Percentiles rank a stretch among this genome's conserved stretches.
phyloP scores from a whole-genome alignment of 2,888 invertebrate genomes.

The Macroteleia sp. region DNA sequence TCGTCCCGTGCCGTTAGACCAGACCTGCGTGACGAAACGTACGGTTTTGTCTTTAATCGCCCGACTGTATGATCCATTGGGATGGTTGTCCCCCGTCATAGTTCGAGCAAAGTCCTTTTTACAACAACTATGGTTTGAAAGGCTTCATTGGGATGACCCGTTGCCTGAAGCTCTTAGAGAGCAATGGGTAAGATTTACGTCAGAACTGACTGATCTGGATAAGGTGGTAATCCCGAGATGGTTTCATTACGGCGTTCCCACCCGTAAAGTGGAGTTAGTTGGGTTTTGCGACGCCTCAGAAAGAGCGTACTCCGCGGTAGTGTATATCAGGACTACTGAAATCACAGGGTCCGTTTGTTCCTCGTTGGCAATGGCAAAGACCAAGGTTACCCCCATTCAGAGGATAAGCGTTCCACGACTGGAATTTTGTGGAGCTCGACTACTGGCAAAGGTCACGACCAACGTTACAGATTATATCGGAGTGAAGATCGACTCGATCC shows the following conservation, averaged over 20 bases:
- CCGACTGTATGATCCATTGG: background rate
- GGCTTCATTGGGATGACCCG: background rate
- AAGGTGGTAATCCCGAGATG: too few relatives aligned
- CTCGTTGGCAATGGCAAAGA: background rate
- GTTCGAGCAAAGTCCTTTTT: background rate
- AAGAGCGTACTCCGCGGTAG: too few relatives aligned
- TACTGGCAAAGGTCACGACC: background rate
- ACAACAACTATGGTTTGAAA: background rate
- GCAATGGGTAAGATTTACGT: background rate
- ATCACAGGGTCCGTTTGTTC: background rate
- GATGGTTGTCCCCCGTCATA: background rate
- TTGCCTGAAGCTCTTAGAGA: background rate
- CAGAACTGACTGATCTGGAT: background rate
- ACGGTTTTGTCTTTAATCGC: background rate
- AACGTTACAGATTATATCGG: background rate
- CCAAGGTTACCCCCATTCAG: background rate
- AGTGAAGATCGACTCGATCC: background rate
- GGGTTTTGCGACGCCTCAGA: background rate
- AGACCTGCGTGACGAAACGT: too few relatives aligned
- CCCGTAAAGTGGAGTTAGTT: background rate
- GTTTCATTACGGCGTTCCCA: too few relatives aligned
- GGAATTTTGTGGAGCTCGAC: background rate
- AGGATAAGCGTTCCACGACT: background rate
- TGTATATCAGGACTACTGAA: too few relatives aligned
- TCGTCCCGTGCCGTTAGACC: too few relatives aligned